Base-by-base conservation (phyloP, 1,140 invertebrate species). In the Drosophila nigromelanica region DNA sequence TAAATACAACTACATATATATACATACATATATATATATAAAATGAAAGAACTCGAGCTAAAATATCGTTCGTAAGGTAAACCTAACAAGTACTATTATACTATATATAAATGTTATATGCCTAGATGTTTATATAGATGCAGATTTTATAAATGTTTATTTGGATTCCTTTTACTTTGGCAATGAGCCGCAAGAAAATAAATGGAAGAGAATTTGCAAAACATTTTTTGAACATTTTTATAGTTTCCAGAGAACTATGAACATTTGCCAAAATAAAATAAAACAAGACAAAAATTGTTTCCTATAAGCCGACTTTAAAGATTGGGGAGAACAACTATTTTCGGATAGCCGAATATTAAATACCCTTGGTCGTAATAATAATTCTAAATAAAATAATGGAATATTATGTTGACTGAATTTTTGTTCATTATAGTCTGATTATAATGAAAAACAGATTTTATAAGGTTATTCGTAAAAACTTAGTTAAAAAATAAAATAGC, bases 1-100 rank as follows among this genome's bases (percentile, higher is more conserved):
- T 87, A 86, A 87, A 78, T 47, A 74, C 54, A 54, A n/a, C n/a
- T 85, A 73, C 69, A 67, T 68, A 61, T 42, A 66, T 27, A 27
- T 27, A 6, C 54, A 54, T 85, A 73, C 54, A 54, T 85, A 73
- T 72, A 67, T 68, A 61, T 42, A 66, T 27, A 27, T 27, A 6
- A 27, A 37, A 35, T 56, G 51, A 66, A 80, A 40, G 14, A 73
- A 39, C 12, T 63, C 24, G 47, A 81, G 78, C 74, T 86, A 67
- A 52, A 50, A 42, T 56, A 37, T 30, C 12, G 33, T 45, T 68
- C 58, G 71, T 78, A 64, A 30, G 35, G 30, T 45, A 42, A 52
- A 37, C 30, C 30, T 68, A 40, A 40, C 4, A 40, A 40, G n/a
- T 40, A 40, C 39, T 18, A 6, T 21, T 37, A 30, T 51, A n/a